Evolutionary conservation across 2,888 invertebrate genomes (phyloP).

Genomic region (Aleiodes leptofemur): DNA sequence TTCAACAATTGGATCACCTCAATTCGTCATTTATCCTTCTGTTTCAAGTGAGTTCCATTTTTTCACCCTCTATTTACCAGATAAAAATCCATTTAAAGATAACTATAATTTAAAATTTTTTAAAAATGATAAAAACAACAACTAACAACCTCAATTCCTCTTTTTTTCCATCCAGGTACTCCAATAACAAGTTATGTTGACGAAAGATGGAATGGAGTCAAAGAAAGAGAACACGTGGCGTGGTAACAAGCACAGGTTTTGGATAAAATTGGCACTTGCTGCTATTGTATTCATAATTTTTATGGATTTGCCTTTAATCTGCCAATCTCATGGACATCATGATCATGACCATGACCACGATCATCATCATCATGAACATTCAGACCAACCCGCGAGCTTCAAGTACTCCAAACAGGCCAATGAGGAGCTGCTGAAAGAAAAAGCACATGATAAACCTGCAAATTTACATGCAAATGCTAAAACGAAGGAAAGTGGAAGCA

Average conservation of each 20-base stretch:
- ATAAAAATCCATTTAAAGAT: too few species aligned
- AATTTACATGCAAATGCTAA: slow-evolving; percentile 36
- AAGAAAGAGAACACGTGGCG: too few species aligned
- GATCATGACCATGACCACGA: slow-evolving; percentile 69
- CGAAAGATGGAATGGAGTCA: too few species aligned
- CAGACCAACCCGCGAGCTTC: slow-evolving; percentile 82
- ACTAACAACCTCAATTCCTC: too few species aligned
- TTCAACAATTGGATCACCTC: too few species aligned
- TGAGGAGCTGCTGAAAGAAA: slow-evolving; percentile 65
- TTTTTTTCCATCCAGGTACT: too few species aligned
- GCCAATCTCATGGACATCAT: slow-evolving; percentile 68
- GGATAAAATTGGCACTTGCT: slow-evolving; percentile 57
- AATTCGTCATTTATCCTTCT: too few species aligned
- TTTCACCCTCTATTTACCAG: too few species aligned
- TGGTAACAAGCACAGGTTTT: slow-evolving; percentile 29
- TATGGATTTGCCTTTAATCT: slow-evolving; percentile 69
- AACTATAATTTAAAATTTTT: too few species aligned
- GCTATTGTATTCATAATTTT: slow-evolving; percentile 67
- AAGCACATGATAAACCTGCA: slow-evolving; percentile 71
- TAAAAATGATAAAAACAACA: too few species aligned
- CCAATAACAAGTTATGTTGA: too few species aligned
- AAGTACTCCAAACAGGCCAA: slow-evolving; percentile 90
- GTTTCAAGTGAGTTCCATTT: too few species aligned
- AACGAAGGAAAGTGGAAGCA: slow-evolving; percentile 59
- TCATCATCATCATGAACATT: slow-evolving; percentile 76